These are phyloP conservation scores for Pangasius larnaudii DNA, from an alignment of 2,797 vertebrate species.

Conservation along the genomic window DNA sequence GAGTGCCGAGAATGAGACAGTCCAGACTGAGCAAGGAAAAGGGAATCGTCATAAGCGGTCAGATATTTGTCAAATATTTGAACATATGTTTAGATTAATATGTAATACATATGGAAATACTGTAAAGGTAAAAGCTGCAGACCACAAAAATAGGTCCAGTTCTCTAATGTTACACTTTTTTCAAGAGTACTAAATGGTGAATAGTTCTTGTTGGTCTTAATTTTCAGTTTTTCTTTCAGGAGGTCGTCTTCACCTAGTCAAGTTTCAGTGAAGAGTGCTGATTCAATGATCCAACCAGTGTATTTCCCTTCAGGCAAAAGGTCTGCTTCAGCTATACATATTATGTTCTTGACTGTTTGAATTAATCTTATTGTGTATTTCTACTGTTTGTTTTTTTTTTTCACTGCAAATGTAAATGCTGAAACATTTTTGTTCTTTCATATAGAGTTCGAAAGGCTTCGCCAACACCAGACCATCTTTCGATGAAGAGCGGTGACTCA, in stretches of 20 bases:
- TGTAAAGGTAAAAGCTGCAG: neutral
- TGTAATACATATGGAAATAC: neutral
- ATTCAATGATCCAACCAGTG: neutral
- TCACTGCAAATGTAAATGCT: neutral
- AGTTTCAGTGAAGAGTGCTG: neutral
- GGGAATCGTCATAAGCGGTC: neutral
- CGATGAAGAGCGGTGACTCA: neutral
- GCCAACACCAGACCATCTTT: neutral
- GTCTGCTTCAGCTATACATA: neutral
- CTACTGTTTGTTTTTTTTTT: neutral
- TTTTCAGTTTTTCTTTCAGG: neutral
- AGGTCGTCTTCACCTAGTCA: neutral
- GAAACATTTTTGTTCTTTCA: neutral
- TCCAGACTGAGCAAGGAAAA: neutral
- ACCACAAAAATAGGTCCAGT: neutral
- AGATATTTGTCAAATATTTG: neutral
- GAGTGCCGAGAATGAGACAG: neutral
- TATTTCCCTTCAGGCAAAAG: neutral
- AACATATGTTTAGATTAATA: neutral
- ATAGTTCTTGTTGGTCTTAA: neutral
- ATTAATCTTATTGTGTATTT: neutral
- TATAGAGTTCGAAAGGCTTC: constrained; percentile 4
- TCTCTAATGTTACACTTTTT: neutral
- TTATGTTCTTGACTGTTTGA: neutral
- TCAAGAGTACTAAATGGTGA: neutral